Conservation (phyloP, 1,140 invertebrate species). For the Sycophila sp. region DNA sequence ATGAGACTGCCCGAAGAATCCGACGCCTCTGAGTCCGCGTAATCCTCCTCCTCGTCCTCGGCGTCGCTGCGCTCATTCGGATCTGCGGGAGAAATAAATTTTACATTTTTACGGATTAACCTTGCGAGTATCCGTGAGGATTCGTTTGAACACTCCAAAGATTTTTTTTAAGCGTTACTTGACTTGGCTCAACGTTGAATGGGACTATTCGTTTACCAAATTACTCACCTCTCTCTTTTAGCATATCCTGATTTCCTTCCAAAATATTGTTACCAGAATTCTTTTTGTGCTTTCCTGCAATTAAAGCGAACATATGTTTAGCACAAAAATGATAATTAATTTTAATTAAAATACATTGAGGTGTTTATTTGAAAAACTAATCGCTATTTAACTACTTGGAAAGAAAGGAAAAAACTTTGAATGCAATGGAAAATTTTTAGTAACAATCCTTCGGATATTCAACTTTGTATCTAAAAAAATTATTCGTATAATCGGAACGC, state of each 20-base stretch:
- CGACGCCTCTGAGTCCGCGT: conserved; percentile 53
- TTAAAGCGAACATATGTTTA: conserved; percentile 1
- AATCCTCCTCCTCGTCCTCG: conserved; percentile 54
- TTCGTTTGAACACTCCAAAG: not conserved
- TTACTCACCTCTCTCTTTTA: conserved; percentile 59
- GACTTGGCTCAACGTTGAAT: too few species aligned
- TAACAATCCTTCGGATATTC: too few species aligned
- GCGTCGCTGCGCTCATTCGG: conserved; percentile 58
- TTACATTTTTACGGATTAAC: not conserved
- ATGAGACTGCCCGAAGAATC: conserved; percentile 41
- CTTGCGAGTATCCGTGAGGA: not conserved
- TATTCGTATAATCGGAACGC: not conserved
- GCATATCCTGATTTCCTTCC: conserved; percentile 62
- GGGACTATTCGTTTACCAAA: too few species aligned
- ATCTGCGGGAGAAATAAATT: conserved; percentile 48
- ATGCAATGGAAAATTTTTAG: too few species aligned
- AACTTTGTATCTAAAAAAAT: not conserved
- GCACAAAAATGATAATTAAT: not conserved
- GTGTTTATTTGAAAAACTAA: too few species aligned
- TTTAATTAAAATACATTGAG: too few species aligned
- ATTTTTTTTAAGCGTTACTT: not conserved
- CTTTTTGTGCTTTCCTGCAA: conserved; percentile 60
- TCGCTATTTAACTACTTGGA: too few species aligned
- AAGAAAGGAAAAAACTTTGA: too few species aligned
- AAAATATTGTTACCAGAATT: conserved; percentile 60